A percentile compares a stretch with the other conserved stretches of the same genome.
phyloP scores from a whole-genome alignment of 1,140 invertebrate genomes.

The Heliconius congener region DNA sequence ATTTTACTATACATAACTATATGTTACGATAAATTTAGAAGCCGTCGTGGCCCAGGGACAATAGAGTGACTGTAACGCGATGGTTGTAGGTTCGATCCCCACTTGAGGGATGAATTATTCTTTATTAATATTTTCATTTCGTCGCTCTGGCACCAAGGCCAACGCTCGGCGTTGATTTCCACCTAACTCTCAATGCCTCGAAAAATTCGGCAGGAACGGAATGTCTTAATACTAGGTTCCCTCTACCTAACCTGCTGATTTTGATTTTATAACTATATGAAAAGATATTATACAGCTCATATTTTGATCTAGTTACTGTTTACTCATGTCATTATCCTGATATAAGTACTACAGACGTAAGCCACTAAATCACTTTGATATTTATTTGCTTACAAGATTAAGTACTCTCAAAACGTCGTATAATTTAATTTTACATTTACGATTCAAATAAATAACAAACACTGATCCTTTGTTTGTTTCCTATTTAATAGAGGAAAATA shows the following conservation, averaged over 20 bases:
- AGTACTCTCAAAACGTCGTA: conserved; percentile 1
- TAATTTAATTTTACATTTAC: conserved; percentile 14
- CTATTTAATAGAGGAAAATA: not conserved
- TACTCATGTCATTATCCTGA: conserved; percentile 2
- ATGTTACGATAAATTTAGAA: no score
- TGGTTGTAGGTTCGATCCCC: no score
- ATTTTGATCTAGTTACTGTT: not conserved
- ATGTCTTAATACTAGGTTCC: no score
- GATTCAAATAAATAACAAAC: not conserved
- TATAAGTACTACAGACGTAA: conserved; percentile 6
- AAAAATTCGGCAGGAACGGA: no score
- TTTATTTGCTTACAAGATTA: conserved; percentile 9
- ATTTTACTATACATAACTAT: not conserved
- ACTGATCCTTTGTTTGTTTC: not conserved
- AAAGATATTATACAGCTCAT: not conserved
- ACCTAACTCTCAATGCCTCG: no score
- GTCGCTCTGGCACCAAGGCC: no score
- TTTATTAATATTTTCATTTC: no score
- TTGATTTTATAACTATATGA: not conserved
- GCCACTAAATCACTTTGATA: conserved; percentile 14
- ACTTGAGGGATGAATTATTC: no score
- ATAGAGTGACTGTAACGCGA: no score
- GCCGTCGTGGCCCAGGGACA: no score
- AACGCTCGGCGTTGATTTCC: no score
- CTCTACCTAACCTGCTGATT: no score